Conservation (phyloP, 2,888 invertebrate genomes). For the Platycheirus rosarum region DNA sequence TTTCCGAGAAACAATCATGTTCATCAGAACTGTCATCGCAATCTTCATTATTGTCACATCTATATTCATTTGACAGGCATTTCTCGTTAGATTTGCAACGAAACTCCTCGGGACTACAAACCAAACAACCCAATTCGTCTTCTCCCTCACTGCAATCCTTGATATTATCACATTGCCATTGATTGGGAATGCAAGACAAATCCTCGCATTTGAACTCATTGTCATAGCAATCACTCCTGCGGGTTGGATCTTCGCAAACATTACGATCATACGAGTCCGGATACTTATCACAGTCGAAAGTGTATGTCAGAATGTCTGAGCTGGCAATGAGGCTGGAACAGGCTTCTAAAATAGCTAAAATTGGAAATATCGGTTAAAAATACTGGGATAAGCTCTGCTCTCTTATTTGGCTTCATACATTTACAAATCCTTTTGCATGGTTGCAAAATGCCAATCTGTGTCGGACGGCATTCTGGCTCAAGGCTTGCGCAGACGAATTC, state of each 20-base stretch:
- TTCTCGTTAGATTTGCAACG: constrained; percentile 83
- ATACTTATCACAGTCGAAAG: constrained; percentile 86
- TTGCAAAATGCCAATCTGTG: constrained; percentile 84
- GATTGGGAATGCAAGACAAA: constrained; percentile 85
- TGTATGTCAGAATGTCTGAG: constrained; percentile 83
- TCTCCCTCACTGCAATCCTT: constrained; percentile 83
- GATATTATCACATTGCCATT: constrained; percentile 85
- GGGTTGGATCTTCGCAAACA: constrained; percentile 84
- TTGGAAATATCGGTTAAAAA: background rate
- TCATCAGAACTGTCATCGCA: constrained; percentile 87
- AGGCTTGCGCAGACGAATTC: constrained; percentile 86
- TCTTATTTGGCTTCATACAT: no score
- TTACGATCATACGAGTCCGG: constrained; percentile 83
- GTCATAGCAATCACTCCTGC: constrained; percentile 83
- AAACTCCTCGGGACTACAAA: constrained; percentile 83
- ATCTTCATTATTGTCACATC: constrained; percentile 86
- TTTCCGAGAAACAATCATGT: constrained; percentile 83
- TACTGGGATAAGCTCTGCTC: no score
- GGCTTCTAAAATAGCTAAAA: constrained; percentile 84
- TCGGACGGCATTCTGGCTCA: constrained; percentile 87
- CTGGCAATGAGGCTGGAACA: constrained; percentile 86
- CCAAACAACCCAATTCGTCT: constrained; percentile 83
- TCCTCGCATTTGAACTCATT: constrained; percentile 85
- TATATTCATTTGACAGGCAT: constrained; percentile 85
- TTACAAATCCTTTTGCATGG: constrained; percentile 87